phyloP scores from a whole-genome alignment of 1,140 invertebrate genomes.

The Pteromalus puparum region DNA sequence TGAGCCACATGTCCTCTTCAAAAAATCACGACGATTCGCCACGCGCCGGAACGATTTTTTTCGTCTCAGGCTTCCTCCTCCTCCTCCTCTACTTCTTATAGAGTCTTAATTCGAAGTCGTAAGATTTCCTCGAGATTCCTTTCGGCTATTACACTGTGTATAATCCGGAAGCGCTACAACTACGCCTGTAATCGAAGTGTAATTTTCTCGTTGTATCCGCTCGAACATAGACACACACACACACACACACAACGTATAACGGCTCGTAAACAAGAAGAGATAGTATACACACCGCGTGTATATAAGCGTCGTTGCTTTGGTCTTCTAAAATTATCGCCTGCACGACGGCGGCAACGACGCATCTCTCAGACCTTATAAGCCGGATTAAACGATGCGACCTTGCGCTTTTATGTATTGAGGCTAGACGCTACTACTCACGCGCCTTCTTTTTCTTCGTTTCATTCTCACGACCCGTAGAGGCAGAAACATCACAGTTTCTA shows the following conservation, averaged over 20 bases:
- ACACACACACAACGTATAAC: too few species aligned
- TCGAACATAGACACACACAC: too few species aligned
- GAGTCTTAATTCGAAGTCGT: background rate
- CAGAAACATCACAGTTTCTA: too few species aligned
- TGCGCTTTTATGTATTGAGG: conserved; percentile 13
- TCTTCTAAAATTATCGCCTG: conserved; percentile 35
- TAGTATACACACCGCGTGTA: too few species aligned
- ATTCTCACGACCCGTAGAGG: too few species aligned
- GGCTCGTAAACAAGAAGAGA: too few species aligned
- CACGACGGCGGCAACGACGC: background rate
- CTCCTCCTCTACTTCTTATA: too few species aligned
- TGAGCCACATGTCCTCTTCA: conserved; percentile 1
- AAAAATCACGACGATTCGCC: conserved; percentile 54
- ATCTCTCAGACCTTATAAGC: background rate
- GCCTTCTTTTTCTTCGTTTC: background rate
- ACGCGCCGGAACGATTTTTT: background rate
- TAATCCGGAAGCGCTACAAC: conserved; percentile 29
- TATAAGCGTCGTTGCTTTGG: background rate
- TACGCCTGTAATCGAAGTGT: background rate
- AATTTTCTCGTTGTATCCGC: too few species aligned
- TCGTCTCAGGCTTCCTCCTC: too few species aligned
- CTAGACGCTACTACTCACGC: background rate
- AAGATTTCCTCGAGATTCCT: background rate
- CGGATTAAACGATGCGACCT: background rate
- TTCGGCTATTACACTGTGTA: background rate